These are phyloP conservation scores for Byasa hedistus DNA, from an alignment of 2,888 invertebrate genomes.

Conservation along the genomic window DNA sequence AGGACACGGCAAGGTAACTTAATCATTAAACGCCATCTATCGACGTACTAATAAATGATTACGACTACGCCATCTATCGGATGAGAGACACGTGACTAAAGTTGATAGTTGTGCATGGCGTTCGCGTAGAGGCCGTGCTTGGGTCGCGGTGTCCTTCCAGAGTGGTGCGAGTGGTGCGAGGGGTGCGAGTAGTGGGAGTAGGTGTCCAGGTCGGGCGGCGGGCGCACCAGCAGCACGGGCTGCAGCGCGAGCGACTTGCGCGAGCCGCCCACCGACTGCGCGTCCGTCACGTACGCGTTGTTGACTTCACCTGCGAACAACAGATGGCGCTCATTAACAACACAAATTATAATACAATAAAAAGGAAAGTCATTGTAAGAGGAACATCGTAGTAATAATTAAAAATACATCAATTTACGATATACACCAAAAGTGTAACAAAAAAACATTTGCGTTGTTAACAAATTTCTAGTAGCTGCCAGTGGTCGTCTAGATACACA, in stretches of 20 bases:
- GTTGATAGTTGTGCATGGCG: constrained; percentile 85
- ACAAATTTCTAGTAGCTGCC: too few species aligned
- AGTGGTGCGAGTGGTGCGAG: constrained; percentile 82
- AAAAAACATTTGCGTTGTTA: too few species aligned
- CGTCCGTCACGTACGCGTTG: constrained; percentile 92
- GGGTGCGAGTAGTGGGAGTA: constrained; percentile 86
- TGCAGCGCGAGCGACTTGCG: constrained; percentile 92
- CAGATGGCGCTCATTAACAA: constrained; percentile 5
- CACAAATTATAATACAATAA: too few species aligned
- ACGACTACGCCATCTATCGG: too few species aligned
- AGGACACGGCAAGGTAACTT: not conserved
- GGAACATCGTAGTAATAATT: too few species aligned
- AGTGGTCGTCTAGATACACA: too few species aligned
- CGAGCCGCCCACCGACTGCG: constrained; percentile 90
- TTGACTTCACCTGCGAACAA: constrained; percentile 89
- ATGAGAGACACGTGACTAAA: constrained; percentile 51
- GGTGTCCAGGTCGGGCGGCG: constrained; percentile 84
- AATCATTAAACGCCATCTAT: constrained; percentile 32
- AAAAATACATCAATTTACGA: too few species aligned
- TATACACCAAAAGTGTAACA: too few species aligned
- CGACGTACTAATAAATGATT: not conserved
- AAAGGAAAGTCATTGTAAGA: too few species aligned
- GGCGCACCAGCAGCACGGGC: constrained; percentile 91
- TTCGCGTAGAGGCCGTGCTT: constrained; percentile 83
- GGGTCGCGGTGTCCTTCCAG: constrained; percentile 83